Evolutionary conservation across 2,888 invertebrate genomes (phyloP), one percentile per base, ranked within the genome.

Genomic region (Chrysotoxum bicinctum): DNA sequence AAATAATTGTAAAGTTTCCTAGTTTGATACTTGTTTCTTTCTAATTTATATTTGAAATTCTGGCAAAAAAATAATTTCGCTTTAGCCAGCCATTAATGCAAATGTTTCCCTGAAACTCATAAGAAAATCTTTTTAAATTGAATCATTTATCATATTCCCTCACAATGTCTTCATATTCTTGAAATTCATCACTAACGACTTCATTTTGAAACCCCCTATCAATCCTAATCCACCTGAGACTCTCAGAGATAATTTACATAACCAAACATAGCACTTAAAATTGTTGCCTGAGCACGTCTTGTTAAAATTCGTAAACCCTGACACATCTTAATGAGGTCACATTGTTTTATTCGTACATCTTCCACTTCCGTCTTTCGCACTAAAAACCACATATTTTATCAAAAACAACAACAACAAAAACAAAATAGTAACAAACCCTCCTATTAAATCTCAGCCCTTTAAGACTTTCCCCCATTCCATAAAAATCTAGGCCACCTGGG

Each of bases 171-270:
- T 21, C 14, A 60, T 23, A 2, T 60, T 23, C 37, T 21, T 60
- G 23, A 37, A 32, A 19, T 32, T 37, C 37, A 60, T 60, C 62
- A 50, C 56, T 66, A 77, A 68, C 60, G 58, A 72, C 76, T 82
- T 68, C 21, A 66, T 72, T 80, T 60, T 14, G 30, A 68, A 70
- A 50, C 56, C 72, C 73, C 35, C 56, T 21, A 16, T 12, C 32
- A 12, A 35, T 35, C 26, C 35, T 12, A n/a, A 78, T n/a, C 52
- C 83, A 79, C 69, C 83, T 83, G 83, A 78, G 79, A 74, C 79
- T 45, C 26, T 4, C 16, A 30, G 7, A 30, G 4, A 32, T 30
- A 74, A 79, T 75, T 75, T 79, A 56, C 79, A 79, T 74, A 70
- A 79, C 74, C 48, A 23, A 62, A 69, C 56, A 64, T 58, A 7